Evolutionary conservation across 2,888 invertebrate species (phyloP).

Genomic region (Brachypterus glaber): DNA sequence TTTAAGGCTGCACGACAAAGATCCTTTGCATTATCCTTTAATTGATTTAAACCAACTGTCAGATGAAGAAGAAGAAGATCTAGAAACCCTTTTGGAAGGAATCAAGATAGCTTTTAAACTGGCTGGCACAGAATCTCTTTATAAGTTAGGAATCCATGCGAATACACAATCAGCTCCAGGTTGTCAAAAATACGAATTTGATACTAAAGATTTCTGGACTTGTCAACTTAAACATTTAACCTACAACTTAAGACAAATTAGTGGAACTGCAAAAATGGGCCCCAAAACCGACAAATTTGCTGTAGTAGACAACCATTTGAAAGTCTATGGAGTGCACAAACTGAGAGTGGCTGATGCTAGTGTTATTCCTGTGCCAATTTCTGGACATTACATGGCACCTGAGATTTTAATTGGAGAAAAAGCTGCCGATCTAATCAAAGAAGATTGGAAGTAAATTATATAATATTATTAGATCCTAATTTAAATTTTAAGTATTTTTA

Average conservation of each 20-base stretch:
- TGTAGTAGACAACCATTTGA: slow-evolving; percentile 54
- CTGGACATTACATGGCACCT: slow-evolving; percentile 60
- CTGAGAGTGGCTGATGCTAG: slow-evolving; percentile 61
- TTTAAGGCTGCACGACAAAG: slow-evolving; percentile 56
- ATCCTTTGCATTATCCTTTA: slow-evolving; percentile 67
- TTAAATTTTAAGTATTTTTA: background rate
- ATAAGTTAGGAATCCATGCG: slow-evolving; percentile 41
- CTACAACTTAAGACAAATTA: slow-evolving; percentile 29
- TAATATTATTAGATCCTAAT: background rate
- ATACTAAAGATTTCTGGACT: slow-evolving; percentile 60
- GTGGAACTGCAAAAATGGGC: slow-evolving; percentile 64
- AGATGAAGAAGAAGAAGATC: slow-evolving; percentile 49
- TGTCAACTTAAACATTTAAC: slow-evolving; percentile 46
- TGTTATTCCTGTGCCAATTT: slow-evolving; percentile 53
- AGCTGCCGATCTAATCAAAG: slow-evolving; percentile 55
- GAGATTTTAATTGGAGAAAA: slow-evolving; percentile 65
- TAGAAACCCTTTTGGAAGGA: slow-evolving; percentile 49
- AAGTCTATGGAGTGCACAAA: slow-evolving; percentile 50
- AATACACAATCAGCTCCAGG: slow-evolving; percentile 36
- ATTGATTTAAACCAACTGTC: slow-evolving; percentile 73
- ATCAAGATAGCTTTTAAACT: slow-evolving; percentile 51
- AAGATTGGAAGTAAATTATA: slow-evolving; percentile 32
- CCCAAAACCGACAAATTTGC: slow-evolving; percentile 50
- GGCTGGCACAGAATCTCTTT: slow-evolving; percentile 49
- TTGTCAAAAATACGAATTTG: slow-evolving; percentile 44